Evolutionary conservation across 1,140 invertebrate genomes (phyloP), one percentile per base, ranked within the genome.

Genomic region (Eufriesea mexicana): DNA sequence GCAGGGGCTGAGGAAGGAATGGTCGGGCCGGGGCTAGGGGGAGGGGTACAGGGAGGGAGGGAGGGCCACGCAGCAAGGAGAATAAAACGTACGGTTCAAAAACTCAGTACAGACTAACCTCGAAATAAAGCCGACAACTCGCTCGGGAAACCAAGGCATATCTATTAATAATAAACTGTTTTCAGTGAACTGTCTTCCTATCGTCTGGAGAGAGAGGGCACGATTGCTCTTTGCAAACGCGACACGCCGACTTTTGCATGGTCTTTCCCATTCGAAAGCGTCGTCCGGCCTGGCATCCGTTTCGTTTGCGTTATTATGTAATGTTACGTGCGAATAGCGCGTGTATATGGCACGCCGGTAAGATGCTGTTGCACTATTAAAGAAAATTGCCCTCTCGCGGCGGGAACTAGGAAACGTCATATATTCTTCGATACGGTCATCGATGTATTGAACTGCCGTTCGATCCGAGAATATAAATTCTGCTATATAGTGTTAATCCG

Each of bases 21-120:
- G 87, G 84, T 67, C 67, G 68, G 85, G 84, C 51, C 42, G 28
- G 18, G 64, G 49, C 20, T n/a, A 23, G 68, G 61, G 54, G 25
- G 47, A 42, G 66, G 25, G 55, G 77, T 42, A 57, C n/a, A 28
- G 61, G 51, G 14, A 49, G 62, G 51, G 72, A 45, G 62, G 71
- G 68, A 62, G 68, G 49, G 77, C 83, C 66, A 74, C 83, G 78
- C 73, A 83, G 87, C 84, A 85, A 90, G 88, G 80, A 89, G 89
- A 92, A 92, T 92, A 92, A 93, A 92, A 92, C 88, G 86, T 81
- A 74, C 71, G 76, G 87, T 90, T 91, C 79, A 90, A 92, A 92
- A 92, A 91, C 87, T 87, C 84, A 74, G 89, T 91, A 91, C 89
- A 92, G 87, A 90, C 89, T 83, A 89, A 76, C 84, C 88, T 89